Percentiles rank a stretch among this genome's conserved stretches.
Evolutionary conservation across 2,888 invertebrate species (phyloP).

Genomic region (Nomada flava): DNA sequence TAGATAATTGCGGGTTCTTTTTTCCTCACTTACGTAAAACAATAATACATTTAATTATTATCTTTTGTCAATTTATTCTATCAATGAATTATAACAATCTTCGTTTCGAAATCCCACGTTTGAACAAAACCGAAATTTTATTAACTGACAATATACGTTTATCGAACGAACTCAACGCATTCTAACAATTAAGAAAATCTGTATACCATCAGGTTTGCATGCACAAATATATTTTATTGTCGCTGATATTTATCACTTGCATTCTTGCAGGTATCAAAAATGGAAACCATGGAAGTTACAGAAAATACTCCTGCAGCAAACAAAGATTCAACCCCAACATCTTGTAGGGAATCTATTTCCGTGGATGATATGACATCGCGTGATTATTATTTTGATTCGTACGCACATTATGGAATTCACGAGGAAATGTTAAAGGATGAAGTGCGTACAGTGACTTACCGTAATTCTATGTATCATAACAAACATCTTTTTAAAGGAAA

Average conservation of each 20-base stretch:
- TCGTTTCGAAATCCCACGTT: background rate
- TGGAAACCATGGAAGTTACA: constrained; percentile 86
- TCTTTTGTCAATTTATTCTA: background rate
- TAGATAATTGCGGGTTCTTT: constrained; percentile 47
- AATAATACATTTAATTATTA: constrained; percentile 1
- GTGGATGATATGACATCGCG: constrained; percentile 99
- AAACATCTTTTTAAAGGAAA: constrained; percentile 98
- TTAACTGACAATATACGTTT: background rate
- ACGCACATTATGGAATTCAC: constrained; percentile 99
- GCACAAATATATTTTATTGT: background rate
- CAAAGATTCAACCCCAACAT: constrained; percentile 62
- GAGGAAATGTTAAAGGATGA: constrained; percentile 99
- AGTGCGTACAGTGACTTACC: constrained; percentile 98
- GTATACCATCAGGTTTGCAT: background rate
- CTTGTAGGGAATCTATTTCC: constrained; percentile 85
- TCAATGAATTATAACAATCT: background rate
- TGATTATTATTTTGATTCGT: constrained; percentile 99
- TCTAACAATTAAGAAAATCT: background rate
- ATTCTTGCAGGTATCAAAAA: constrained; percentile 79
- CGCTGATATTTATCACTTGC: constrained; percentile 3
- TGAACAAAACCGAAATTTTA: background rate
- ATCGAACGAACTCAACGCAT: background rate
- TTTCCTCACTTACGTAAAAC: constrained; percentile 34
- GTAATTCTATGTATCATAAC: constrained; percentile 99
- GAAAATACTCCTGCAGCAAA: constrained; percentile 78